These are phyloP conservation scores for Epiblema foenella DNA, from an alignment of 2,888 invertebrate genomes.

Conservation along the genomic window DNA sequence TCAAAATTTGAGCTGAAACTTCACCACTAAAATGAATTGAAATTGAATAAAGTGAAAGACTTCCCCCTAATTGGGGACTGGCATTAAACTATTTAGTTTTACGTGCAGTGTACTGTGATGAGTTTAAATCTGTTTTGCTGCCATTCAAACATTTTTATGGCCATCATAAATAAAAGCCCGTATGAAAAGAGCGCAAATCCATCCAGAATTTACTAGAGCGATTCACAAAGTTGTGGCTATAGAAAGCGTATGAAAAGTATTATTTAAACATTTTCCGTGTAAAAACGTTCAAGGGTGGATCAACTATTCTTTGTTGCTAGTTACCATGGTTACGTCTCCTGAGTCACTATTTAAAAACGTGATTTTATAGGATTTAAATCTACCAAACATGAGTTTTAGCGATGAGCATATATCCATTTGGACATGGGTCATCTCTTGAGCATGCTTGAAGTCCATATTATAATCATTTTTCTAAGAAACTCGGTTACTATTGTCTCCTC, in stretches of 20 bases:
- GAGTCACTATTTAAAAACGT: too few species aligned
- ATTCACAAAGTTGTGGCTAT: constrained; percentile 5
- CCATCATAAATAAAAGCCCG: constrained; percentile 16
- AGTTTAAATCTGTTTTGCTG: constrained; percentile 16
- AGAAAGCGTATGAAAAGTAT: constrained; percentile 19
- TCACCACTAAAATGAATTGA: constrained; percentile 12
- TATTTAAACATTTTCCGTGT: neutral
- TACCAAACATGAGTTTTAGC: too few species aligned
- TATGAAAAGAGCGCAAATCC: constrained; percentile 20
- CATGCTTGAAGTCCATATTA: too few species aligned
- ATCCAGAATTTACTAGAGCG: constrained; percentile 17
- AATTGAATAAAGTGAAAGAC: constrained; percentile 15
- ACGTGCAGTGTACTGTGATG: neutral
- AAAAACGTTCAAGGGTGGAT: neutral
- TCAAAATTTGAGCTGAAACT: constrained; percentile 19
- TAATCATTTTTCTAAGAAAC: too few species aligned
- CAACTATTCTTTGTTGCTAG: too few species aligned
- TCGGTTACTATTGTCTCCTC: too few species aligned
- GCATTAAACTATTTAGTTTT: constrained; percentile 22
- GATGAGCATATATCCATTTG: too few species aligned
- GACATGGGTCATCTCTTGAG: too few species aligned
- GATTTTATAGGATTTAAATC: too few species aligned
- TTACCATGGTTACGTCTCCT: too few species aligned
- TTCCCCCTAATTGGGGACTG: constrained; percentile 10
- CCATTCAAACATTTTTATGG: constrained; percentile 27